Evolutionary conservation across 2,113 vertebrate genomes (phyloP), one percentile per base, ranked within the genome.

Genomic region (Psittacula cyanocephala): DNA sequence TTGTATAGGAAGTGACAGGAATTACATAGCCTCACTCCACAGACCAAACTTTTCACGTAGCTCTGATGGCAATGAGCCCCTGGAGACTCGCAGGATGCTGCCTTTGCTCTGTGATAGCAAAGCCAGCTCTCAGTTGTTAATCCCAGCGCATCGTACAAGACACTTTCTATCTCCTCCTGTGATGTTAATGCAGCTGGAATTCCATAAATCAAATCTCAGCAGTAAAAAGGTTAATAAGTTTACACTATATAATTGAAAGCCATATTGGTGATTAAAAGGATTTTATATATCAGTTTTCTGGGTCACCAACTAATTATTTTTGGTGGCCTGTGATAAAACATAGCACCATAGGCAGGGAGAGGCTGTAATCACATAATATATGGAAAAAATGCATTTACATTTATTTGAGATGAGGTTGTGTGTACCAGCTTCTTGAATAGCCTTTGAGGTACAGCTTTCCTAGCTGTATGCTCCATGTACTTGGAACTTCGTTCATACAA

Each of bases 211-310:
- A 98, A 97, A 96, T 97, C 97, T 98, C 96, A 87, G 97, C 97
- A 96, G 98, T 98, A 98, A 98, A 98, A 97, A 98, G 98, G 98
- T 98, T 98, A 98, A 98, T 98, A 98, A 98, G 98, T 98, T 98
- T 98, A 98, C 33, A 82, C 96, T 96, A 94, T 95, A 94, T 98
- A 98, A 98, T 98, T 98, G 98, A 98, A 98, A 98, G 97, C 97
- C 97, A 97, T 98, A 98, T 97, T 98, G 97, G 98, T 98, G 98
- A 98, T 98, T 98, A 98, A 98, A 98, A 98, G 95, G 96, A 98
- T 98, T 98, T 98, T 98, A 98, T 97, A 96, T 97, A 98, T 98
- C 97, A 95, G 97, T 98, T 98, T 98, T 98, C 97, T 98, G 97
- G 98, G 98, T 98, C 98, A 98, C 96, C 96, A 97, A 89, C 98